Evolutionary conservation across 2,888 invertebrate species (phyloP).

Genomic region (Pristionchus mayeri): DNA sequence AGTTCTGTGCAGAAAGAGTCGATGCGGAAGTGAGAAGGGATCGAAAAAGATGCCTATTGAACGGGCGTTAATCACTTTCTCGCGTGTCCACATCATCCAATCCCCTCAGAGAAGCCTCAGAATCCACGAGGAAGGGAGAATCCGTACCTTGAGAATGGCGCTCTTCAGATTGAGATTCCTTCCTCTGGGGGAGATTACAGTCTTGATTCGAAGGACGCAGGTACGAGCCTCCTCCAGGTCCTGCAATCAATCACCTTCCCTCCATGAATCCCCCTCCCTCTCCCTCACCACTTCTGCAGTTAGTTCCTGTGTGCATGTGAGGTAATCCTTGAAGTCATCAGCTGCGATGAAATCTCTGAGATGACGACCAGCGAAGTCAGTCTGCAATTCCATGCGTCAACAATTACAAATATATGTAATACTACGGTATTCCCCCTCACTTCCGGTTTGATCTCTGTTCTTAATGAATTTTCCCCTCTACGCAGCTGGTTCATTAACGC

Average conservation of each 20-base stretch:
- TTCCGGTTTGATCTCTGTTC: slow-evolving; percentile 14
- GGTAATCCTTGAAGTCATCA: slow-evolving; percentile 93
- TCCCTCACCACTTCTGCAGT: not conserved
- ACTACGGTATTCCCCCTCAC: not conserved
- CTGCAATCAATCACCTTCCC: not conserved
- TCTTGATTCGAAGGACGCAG: slow-evolving; percentile 88
- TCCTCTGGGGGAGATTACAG: slow-evolving; percentile 94
- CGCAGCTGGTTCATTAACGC: not conserved
- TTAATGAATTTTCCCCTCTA: not conserved
- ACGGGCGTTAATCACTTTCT: no score
- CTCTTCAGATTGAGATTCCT: slow-evolving; percentile 93
- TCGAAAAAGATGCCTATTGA: no score
- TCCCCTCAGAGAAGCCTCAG: no score
- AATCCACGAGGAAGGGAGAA: no score
- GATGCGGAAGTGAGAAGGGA: no score
- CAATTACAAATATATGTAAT: not conserved
- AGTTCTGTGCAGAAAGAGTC: no score
- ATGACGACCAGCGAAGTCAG: slow-evolving; percentile 95
- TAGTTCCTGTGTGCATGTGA: slow-evolving; percentile 27
- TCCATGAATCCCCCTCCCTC: not conserved
- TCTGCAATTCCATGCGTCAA: slow-evolving; percentile 80
- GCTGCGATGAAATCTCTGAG: slow-evolving; percentile 94
- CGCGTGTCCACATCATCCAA: no score
- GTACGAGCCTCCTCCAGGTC: slow-evolving; percentile 31
- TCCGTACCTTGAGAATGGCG: slow-evolving; percentile 95